Percentiles rank a stretch among this genome's conserved stretches.
These are phyloP conservation scores for Nowickia ferox DNA, from an alignment of 2,888 invertebrate genomes.

Conservation along the genomic window DNA sequence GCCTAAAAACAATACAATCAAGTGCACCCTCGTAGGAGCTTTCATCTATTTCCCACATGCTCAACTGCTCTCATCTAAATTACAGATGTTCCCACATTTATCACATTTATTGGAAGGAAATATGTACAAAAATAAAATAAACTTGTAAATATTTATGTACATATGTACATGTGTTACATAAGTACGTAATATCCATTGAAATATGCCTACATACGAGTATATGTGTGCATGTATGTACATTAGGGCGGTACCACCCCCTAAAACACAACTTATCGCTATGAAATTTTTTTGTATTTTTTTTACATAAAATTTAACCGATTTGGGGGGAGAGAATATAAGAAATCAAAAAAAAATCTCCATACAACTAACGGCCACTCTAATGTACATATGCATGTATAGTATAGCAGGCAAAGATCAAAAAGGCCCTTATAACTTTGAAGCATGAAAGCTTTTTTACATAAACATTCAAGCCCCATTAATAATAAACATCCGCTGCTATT, in stretches of 20 bases:
- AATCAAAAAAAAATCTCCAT: no score
- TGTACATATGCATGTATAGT: background rate
- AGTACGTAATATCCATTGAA: no score
- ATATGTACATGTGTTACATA: background rate
- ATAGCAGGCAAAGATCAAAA: constrained; percentile 56
- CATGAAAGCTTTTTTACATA: constrained; percentile 43
- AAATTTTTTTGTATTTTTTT: no score
- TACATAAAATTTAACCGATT: no score
- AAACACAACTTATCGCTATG: no score
- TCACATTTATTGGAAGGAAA: constrained; percentile 52
- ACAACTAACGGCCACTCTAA: no score
- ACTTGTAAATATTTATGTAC: background rate
- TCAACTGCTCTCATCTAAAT: constrained; percentile 44
- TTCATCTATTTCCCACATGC: constrained; percentile 21
- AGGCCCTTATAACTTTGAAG: constrained; percentile 45
- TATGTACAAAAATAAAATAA: constrained; percentile 15
- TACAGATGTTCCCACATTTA: constrained; percentile 64
- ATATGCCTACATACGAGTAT: background rate
- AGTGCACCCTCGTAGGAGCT: background rate
- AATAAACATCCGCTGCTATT: background rate
- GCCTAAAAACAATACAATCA: background rate
- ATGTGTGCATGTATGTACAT: background rate
- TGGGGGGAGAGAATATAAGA: no score
- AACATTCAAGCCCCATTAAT: background rate
- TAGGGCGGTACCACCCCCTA: no score